Evolutionary conservation across 2,888 invertebrate species (phyloP).

Genomic region (Trichopria drosophilae): DNA sequence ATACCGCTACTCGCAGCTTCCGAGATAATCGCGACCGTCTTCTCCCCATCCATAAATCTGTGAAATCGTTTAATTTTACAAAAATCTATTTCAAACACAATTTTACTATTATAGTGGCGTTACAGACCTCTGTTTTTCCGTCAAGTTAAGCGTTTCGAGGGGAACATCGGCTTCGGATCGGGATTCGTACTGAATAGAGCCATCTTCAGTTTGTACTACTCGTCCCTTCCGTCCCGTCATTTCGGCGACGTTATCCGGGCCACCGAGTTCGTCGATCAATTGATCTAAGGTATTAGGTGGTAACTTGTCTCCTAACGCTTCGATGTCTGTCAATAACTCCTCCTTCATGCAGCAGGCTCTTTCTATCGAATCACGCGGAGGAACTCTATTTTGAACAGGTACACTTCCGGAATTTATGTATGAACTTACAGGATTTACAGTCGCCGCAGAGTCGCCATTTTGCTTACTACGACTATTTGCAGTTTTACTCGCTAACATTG

Average conservation of each 20-base stretch:
- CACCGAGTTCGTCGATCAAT: constrained; percentile 96
- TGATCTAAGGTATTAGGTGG: constrained; percentile 98
- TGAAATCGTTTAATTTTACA: background rate
- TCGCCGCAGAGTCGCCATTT: constrained; percentile 48
- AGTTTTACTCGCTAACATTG: constrained; percentile 64
- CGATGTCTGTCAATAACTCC: constrained; percentile 82
- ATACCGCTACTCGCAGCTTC: constrained; percentile 99
- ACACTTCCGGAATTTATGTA: no score
- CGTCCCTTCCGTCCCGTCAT: constrained; percentile 97
- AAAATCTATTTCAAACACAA: background rate
- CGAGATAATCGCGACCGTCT: constrained; percentile 97
- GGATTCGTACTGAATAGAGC: constrained; percentile 90
- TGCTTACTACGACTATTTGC: constrained; percentile 56
- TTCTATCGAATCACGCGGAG: constrained; percentile 83
- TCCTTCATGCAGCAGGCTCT: constrained; percentile 92
- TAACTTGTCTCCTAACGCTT: constrained; percentile 80
- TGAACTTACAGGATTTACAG: constrained; percentile 56
- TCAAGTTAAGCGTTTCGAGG: constrained; percentile 93
- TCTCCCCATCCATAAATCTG: constrained; percentile 96
- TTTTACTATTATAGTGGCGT: background rate
- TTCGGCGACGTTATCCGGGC: constrained; percentile 97
- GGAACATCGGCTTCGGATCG: constrained; percentile 94
- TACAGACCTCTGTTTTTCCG: constrained; percentile 71
- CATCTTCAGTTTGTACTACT: constrained; percentile 91
- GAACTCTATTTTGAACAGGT: constrained; percentile 47